Evolutionary conservation across 2,888 invertebrate species (phyloP).

Genomic region (Zaprionus obscuricornis): DNA sequence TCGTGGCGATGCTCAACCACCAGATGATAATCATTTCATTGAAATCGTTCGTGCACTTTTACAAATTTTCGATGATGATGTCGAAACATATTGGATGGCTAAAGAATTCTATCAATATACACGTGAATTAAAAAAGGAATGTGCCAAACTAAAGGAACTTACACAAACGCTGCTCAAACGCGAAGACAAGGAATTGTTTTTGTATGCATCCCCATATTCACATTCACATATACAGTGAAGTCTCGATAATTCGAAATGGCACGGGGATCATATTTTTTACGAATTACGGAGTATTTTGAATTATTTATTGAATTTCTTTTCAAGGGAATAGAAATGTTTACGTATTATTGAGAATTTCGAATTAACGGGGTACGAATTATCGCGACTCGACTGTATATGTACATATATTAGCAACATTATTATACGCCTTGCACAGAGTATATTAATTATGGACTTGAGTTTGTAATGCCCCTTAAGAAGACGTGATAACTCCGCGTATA

Average conservation of each 20-base stretch:
- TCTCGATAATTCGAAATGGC: background rate
- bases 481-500: too few relatives aligned
- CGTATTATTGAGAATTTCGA: too few relatives aligned
- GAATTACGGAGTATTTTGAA: too few relatives aligned
- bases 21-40: constrained; percentile 86
- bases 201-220: constrained; percentile 82
- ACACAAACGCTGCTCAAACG: constrained; percentile 88
- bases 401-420: too few relatives aligned
- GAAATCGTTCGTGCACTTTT: constrained; percentile 88
- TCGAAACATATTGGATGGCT: constrained; percentile 93
- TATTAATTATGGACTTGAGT: too few relatives aligned
- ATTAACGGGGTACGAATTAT: too few relatives aligned
- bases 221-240: background rate
- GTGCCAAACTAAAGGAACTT: constrained; percentile 87
- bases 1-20: constrained; percentile 49
- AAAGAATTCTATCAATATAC: constrained; percentile 90
- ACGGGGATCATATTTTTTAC: too few relatives aligned
- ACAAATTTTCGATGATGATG: constrained; percentile 89
- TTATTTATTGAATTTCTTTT: too few relatives aligned
- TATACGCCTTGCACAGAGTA: too few relatives aligned
- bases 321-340: too few relatives aligned
- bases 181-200: constrained; percentile 89
- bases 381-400: too few relatives aligned
- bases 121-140: constrained; percentile 87
- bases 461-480: too few relatives aligned